Conservation (phyloP, 2,888 invertebrate species). For the Drosophila quinaria region DNA sequence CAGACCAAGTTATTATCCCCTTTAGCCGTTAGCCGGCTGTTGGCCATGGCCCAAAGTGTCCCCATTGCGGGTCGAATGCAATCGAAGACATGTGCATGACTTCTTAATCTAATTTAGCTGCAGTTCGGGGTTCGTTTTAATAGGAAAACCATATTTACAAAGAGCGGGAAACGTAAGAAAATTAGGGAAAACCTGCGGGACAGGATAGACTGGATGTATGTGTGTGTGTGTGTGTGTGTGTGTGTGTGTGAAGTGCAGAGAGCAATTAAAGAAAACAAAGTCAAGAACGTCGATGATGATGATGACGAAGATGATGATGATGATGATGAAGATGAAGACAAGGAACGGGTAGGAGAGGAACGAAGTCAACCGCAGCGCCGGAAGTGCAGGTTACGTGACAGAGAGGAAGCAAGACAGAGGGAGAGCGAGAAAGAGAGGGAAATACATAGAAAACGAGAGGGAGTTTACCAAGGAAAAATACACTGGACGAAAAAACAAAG, state of each 20-base stretch:
- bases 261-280: slow-evolving; percentile 69
- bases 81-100: slow-evolving; percentile 75
- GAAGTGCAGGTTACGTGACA: slow-evolving; percentile 57
- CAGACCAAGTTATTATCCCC: background rate
- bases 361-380: slow-evolving; percentile 72
- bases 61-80: slow-evolving; percentile 31
- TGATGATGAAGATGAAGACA: slow-evolving; percentile 16
- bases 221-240: slow-evolving; percentile 5
- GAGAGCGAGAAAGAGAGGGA: background rate
- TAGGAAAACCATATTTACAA: slow-evolving; percentile 36
- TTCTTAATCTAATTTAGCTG: slow-evolving; percentile 77
- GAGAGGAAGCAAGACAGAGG: background rate
- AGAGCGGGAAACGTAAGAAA: slow-evolving; percentile 42
- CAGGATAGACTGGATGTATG: slow-evolving; percentile 38
- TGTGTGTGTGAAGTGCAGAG: slow-evolving; percentile 31
- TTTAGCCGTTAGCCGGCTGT: background rate
- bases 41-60: slow-evolving; percentile 41
- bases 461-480: background rate
- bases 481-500: background rate
- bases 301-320: slow-evolving; percentile 16
- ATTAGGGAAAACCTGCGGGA: slow-evolving; percentile 74
- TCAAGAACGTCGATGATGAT: slow-evolving; percentile 28
- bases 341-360: slow-evolving; percentile 27
- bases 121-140: slow-evolving; percentile 54
- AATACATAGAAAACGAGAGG: background rate